phyloP scores from a whole-genome alignment of 2,888 invertebrate species.

The Lobophora halterata region DNA sequence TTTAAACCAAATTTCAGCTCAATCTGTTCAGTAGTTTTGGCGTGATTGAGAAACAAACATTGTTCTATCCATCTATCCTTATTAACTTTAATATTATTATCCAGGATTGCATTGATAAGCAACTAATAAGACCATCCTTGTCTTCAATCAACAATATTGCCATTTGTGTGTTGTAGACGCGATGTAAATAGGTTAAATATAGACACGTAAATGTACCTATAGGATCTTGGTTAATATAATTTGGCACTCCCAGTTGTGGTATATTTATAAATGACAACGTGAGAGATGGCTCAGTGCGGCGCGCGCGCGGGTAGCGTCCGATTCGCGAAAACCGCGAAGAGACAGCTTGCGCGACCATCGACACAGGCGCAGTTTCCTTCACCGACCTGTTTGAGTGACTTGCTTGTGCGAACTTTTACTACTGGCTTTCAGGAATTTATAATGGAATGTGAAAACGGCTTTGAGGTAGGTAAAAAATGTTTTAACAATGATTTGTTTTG shows the following conservation, averaged over 20 bases:
- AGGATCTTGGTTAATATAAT: conserved; percentile 44
- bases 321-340: conserved; percentile 39
- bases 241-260: conserved; percentile 57
- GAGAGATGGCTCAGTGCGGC: conserved; percentile 61
- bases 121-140: not conserved
- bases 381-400: conserved; percentile 30
- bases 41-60: no score
- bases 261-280: conserved; percentile 70
- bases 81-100: no score
- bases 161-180: conserved; percentile 18
- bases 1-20: no score
- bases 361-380: conserved; percentile 36
- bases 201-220: no score
- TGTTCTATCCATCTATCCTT: no score
- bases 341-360: conserved; percentile 34
- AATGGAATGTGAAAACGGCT: conserved; percentile 69
- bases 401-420: conserved; percentile 57
- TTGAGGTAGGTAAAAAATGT: conserved; percentile 55
- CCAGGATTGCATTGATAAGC: no score
- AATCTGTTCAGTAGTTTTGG: no score
- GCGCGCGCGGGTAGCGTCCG: conserved; percentile 47
- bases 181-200: conserved; percentile 45
- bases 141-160: not conserved
- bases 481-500: no score
- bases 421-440: conserved; percentile 64